phyloP scores from a whole-genome alignment of 2,113 vertebrate species.

The Ifrita kowaldi region DNA sequence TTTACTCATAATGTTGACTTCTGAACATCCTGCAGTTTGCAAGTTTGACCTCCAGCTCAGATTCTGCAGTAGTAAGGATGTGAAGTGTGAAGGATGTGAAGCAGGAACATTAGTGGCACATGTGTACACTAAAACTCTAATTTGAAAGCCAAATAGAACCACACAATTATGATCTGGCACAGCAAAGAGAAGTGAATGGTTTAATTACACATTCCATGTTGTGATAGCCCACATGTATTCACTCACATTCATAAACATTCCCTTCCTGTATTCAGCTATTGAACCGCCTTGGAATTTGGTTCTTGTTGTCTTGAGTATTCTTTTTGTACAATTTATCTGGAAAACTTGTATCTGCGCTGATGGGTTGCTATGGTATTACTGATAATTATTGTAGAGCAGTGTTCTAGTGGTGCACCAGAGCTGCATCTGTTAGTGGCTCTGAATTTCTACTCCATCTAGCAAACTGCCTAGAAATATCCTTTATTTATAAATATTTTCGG shows the following conservation, averaged over 20 bases:
- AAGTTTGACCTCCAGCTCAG: background rate
- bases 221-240: constrained; percentile 4
- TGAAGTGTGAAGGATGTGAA: background rate
- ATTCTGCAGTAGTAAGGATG: background rate
- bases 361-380: background rate
- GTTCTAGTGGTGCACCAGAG: background rate
- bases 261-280: background rate
- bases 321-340: background rate
- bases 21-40: background rate
- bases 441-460: background rate
- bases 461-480: background rate
- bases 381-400: background rate
- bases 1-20: background rate
- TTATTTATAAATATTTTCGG: background rate
- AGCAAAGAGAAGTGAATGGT: background rate
- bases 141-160: background rate
- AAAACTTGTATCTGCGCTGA: background rate
- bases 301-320: background rate
- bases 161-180: background rate
- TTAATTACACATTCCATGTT: background rate
- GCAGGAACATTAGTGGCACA: background rate
- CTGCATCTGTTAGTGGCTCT: background rate
- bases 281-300: background rate
- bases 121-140: background rate
- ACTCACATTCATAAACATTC: background rate